Base-by-base conservation (phyloP, 2,888 invertebrate species). In the Scelioninae gen. 2 region DNA sequence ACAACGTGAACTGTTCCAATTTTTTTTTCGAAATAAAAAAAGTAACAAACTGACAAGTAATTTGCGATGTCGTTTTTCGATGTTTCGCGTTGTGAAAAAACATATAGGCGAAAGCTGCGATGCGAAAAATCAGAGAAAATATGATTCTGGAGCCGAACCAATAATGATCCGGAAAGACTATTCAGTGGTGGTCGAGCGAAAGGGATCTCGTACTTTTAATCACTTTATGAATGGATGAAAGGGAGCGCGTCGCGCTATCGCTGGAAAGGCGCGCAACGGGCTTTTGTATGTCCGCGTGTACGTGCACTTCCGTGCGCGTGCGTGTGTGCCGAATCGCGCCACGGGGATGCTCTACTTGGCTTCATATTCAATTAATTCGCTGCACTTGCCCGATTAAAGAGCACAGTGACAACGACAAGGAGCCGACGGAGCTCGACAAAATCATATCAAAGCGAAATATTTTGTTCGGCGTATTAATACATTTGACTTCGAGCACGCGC, bases 151-250 rank as follows among this genome's bases (percentile, higher is more conserved):
- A 43, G 48, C 41, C 48, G 67, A 39, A 55, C 67, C 69, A 69
- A 75, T 73, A 67, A 67, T 53, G 71, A 65, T 63, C 60, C 60
- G 60, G 55, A 68, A 68, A 67, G 64, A 41, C 46, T 37, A 68
- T 73, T 76, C 50, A 68, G 55, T 22, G 63, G 43, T 39, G 61
- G 45, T 25, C 68, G 48, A 64, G 64, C 68, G 63, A 70, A 73
- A 73, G 64, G 57, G 73, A 65, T 65, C 75, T 70, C 70, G 63
- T 68, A 71, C 74, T 76, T 79, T 77, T 78, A 79, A 80, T 79
- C 77, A 76, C 61, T 60, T 78, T 74, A 77, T 76, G 79, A 76
- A 80, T 79, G 79, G 77, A 77, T 76, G 75, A 72, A 72, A 71
- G 58, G 63, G 70, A 58, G 39, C 50, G 57, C 41, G 39, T 7